These are phyloP conservation scores for Ascaphus truei DNA, from an alignment of 2,113 vertebrate species.

Conservation along the genomic window DNA sequence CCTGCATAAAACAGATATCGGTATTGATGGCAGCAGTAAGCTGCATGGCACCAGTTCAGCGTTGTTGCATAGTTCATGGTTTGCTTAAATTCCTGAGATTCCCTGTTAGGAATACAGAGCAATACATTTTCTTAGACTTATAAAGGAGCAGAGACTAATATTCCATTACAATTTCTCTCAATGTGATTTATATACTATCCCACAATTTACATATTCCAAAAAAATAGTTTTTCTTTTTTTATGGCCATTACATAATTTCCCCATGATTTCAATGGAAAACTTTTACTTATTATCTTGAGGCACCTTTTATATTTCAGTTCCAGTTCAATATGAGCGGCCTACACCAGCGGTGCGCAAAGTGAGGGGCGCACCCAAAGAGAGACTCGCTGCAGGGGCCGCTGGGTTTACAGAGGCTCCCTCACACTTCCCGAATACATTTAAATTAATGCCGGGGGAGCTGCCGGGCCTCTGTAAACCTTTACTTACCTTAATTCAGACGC, in stretches of 20 bases:
- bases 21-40: too few relatives aligned
- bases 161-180: background rate
- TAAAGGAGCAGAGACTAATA: background rate
- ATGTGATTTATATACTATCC: background rate
- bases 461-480: too few relatives aligned
- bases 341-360: too few relatives aligned
- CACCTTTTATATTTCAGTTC: background rate
- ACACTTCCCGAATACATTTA: too few relatives aligned
- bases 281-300: background rate
- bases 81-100: background rate
- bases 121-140: background rate
- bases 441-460: too few relatives aligned
- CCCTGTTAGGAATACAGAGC: background rate
- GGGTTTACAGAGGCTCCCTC: too few relatives aligned
- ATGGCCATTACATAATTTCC: background rate
- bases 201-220: background rate
- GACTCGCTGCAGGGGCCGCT: too few relatives aligned
- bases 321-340: too few relatives aligned
- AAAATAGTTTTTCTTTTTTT: background rate
- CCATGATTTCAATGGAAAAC: background rate
- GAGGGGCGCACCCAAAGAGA: too few relatives aligned
- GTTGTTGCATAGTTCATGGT: background rate
- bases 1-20: too few relatives aligned
- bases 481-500: too few relatives aligned
- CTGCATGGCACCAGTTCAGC: background rate